phyloP scores from a whole-genome alignment of 2,888 invertebrate genomes.

The Drosophila leonis region DNA sequence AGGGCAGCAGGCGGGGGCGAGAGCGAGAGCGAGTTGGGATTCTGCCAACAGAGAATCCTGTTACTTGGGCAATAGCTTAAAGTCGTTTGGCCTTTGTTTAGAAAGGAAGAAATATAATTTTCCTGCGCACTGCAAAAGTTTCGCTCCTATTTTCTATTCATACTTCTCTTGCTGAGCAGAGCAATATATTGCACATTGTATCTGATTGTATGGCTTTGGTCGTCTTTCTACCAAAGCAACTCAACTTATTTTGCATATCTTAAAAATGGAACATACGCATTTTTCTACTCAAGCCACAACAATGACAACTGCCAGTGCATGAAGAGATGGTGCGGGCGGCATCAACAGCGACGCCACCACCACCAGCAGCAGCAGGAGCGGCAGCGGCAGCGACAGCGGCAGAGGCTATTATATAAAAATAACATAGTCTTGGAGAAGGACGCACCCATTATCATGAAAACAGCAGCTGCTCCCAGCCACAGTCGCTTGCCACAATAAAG shows the following conservation, averaged over 20 bases:
- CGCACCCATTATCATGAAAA: conserved; percentile 43
- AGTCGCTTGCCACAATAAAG: conserved; percentile 50
- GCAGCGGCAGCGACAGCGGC: conserved; percentile 47
- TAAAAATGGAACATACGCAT: conserved; percentile 65
- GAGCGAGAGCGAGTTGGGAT: neutral
- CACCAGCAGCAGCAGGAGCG: conserved; percentile 19
- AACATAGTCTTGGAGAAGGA: conserved; percentile 41
- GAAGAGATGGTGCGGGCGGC: neutral
- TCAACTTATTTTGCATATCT: conserved; percentile 73
- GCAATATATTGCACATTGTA: conserved; percentile 47
- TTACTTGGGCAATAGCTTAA: conserved; percentile 29
- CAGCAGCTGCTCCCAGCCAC: conserved; percentile 43
- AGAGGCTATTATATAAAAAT: conserved; percentile 68
- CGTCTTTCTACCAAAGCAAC: conserved; percentile 34
- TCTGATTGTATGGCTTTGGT: conserved; percentile 18
- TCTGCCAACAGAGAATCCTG: conserved; percentile 11
- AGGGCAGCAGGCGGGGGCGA: too few species aligned
- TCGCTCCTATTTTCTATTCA: conserved; percentile 17
- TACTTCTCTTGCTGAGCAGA: conserved; percentile 9
- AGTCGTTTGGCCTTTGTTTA: conserved; percentile 51
- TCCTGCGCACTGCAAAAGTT: conserved; percentile 59
- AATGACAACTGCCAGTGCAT: conserved; percentile 39
- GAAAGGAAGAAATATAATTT: conserved; percentile 70
- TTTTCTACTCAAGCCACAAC: conserved; percentile 45
- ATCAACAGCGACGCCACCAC: neutral